phyloP scores from a whole-genome alignment of 2,888 invertebrate genomes.

The Orgyia antiqua region DNA sequence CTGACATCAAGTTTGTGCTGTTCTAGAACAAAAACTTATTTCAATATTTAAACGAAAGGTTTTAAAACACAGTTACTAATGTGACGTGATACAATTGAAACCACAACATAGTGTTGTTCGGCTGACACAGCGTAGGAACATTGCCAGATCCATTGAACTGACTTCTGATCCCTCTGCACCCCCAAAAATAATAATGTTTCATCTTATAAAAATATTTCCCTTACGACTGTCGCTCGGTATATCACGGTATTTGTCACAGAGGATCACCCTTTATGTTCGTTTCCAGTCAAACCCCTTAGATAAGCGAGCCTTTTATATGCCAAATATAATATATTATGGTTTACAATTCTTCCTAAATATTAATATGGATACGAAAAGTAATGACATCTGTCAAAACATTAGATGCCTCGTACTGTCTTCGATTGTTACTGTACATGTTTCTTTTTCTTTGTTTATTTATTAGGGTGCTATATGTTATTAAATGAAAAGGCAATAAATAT shows the following conservation, averaged over 20 bases:
- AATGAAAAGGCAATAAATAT: too few relatives aligned
- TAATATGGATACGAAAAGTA: conserved; percentile 43
- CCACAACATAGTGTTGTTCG: conserved; percentile 22
- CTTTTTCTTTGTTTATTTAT: too few relatives aligned
- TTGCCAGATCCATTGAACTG: conserved; percentile 64
- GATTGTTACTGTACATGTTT: too few relatives aligned
- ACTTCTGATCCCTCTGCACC: conserved; percentile 66
- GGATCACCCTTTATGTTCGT: conserved; percentile 79
- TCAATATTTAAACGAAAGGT: too few relatives aligned
- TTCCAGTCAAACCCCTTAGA: conserved; percentile 79
- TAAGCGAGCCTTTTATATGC: conserved; percentile 79
- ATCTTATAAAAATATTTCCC: conserved; percentile 78
- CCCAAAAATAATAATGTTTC: conserved; percentile 78
- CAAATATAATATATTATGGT: conserved; percentile 79
- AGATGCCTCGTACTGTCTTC: too few relatives aligned
- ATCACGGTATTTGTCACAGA: conserved; percentile 78
- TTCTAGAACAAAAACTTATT: too few relatives aligned
- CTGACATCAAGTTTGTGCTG: too few relatives aligned
- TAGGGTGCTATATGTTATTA: too few relatives aligned
- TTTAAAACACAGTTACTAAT: conserved; percentile 15
- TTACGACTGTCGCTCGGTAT: conserved; percentile 76
- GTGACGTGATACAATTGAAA: conserved; percentile 18
- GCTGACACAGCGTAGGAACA: conserved; percentile 33
- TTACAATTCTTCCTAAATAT: conserved; percentile 59
- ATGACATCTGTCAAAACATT: too few relatives aligned